Conservation (phyloP, 2,888 invertebrate genomes). For the Capitulum mitella region DNA sequence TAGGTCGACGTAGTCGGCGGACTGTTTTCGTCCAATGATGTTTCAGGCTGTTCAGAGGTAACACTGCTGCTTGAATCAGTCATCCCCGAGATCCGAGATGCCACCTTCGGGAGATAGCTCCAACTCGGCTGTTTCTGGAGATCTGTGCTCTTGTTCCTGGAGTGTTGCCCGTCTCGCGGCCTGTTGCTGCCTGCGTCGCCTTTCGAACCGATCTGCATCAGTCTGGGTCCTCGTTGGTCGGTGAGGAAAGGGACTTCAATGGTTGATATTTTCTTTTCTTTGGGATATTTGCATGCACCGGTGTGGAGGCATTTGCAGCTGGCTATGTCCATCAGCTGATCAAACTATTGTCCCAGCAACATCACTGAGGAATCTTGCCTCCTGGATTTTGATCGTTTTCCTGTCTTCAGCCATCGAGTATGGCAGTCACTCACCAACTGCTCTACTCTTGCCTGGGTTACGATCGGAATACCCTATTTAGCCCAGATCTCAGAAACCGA, state of each 20-base stretch:
- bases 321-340: background rate
- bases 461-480: no score
- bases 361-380: background rate
- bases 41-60: no score
- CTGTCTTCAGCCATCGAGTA: background rate
- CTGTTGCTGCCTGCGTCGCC: background rate
- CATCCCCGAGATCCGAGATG: no score
- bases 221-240: background rate
- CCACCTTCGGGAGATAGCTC: no score
- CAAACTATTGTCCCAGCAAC: background rate
- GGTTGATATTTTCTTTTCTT: background rate
- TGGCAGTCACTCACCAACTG: no score
- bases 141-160: no score
- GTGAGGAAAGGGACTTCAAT: background rate
- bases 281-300: background rate
- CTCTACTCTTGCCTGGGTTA: no score
- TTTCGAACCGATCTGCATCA: background rate
- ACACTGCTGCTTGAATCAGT: no score
- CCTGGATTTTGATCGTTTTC: background rate
- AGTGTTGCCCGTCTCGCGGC: background rate
- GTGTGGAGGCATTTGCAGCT: background rate
- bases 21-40: no score
- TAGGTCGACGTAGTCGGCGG: background rate
- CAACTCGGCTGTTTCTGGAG: no score
- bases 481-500: no score